phyloP scores from a whole-genome alignment of 2,888 invertebrate genomes.

The Lordiphosa andalusiaca region DNA sequence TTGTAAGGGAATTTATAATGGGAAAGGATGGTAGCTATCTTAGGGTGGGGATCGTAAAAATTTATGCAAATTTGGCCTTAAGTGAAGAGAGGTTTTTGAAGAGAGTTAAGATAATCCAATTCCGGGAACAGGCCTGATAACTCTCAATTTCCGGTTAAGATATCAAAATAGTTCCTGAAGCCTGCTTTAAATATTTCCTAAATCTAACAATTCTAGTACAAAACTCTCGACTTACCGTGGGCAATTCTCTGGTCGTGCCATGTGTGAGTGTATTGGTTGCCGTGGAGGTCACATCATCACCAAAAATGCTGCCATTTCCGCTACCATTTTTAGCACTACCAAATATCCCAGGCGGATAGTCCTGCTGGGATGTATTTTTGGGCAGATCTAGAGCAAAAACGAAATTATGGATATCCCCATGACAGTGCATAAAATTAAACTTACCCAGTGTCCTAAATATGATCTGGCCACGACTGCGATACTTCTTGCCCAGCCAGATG shows the following conservation, averaged over 20 bases:
- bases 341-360: conserved; percentile 79
- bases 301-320: conserved; percentile 52
- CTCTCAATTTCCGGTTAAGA: too few relatives aligned
- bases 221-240: conserved; percentile 72
- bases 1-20: too few relatives aligned
- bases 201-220: too few relatives aligned
- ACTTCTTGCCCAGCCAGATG: conserved; percentile 90
- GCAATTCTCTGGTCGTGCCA: conserved; percentile 78
- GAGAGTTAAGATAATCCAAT: too few relatives aligned
- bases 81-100: too few relatives aligned
- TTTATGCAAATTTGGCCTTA: too few relatives aligned
- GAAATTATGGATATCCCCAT: neutral
- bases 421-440: conserved; percentile 26
- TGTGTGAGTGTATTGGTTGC: conserved; percentile 77
- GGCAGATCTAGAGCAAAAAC: conserved; percentile 83
- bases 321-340: conserved; percentile 33
- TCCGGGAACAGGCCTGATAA: too few relatives aligned
- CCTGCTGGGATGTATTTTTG: conserved; percentile 88
- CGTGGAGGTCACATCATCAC: conserved; percentile 78
- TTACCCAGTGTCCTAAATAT: conserved; percentile 94
- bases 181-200: too few relatives aligned
- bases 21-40: neutral
- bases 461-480: conserved; percentile 89
- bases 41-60: too few relatives aligned
- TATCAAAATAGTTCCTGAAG: too few relatives aligned